These are phyloP conservation scores for Melopsittacus undulatus DNA, from an alignment of 2,797 vertebrate species.

Conservation along the genomic window DNA sequence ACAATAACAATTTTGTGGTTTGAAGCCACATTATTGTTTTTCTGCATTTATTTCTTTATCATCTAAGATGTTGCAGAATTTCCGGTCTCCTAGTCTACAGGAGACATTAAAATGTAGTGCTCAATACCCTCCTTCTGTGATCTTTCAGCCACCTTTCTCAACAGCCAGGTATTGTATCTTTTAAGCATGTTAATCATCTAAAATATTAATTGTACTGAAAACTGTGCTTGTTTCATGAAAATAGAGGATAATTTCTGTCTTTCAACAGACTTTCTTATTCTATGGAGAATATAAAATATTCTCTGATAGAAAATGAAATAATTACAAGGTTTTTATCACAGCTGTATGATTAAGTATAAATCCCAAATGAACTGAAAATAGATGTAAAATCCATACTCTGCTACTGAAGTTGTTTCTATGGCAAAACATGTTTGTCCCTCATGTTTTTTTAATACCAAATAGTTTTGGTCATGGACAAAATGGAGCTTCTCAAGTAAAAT, in stretches of 20 bases:
- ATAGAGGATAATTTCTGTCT: background rate
- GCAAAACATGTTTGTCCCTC: background rate
- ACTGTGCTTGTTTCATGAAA: background rate
- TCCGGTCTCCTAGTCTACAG: background rate
- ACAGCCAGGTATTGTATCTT: background rate
- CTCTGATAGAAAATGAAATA: background rate
- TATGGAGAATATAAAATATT: background rate
- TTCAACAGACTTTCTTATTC: background rate
- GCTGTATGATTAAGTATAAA: background rate
- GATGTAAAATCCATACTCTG: background rate
- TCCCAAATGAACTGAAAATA: background rate
- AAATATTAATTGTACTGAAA: background rate
- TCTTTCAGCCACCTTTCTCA: background rate
- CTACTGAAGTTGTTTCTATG: background rate
- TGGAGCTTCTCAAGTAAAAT: background rate
- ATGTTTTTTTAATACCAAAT: background rate
- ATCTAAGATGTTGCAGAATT: background rate
- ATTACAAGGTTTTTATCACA: background rate
- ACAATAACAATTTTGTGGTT: background rate
- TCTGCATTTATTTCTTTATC: slow-evolving; percentile 8
- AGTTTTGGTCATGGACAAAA: background rate
- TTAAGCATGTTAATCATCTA: background rate
- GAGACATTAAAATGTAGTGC: background rate
- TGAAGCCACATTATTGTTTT: slow-evolving; percentile 2
- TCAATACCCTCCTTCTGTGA: background rate